phyloP scores from a whole-genome alignment of 2,113 vertebrate genomes.

The Corvus hawaiiensis region DNA sequence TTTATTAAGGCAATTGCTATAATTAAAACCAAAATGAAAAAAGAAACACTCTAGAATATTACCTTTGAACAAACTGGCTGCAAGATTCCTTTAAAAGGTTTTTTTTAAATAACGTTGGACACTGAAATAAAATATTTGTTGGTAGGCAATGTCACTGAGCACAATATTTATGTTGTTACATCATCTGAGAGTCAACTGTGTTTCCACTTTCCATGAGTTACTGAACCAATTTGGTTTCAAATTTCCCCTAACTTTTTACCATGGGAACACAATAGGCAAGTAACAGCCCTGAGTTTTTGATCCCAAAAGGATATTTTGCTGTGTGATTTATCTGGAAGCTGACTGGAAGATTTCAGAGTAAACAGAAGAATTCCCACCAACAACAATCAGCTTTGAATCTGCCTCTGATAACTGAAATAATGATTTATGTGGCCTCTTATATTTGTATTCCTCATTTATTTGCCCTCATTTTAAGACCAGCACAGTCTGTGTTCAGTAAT shows the following conservation, averaged over 20 bases:
- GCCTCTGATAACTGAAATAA: background rate
- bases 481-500: background rate
- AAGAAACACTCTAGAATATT: slow-evolving; percentile 45
- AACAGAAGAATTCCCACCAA: background rate
- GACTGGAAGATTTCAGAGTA: background rate
- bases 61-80: slow-evolving; percentile 19
- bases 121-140: slow-evolving; percentile 19
- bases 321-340: background rate
- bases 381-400: background rate
- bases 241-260: slow-evolving; percentile 12
- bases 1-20: slow-evolving; percentile 72
- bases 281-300: background rate
- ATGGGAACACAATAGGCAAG: background rate
- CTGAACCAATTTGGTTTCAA: slow-evolving; percentile 27
- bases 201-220: slow-evolving; percentile 16
- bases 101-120: background rate
- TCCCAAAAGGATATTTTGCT: background rate
- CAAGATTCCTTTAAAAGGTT: slow-evolving; percentile 2
- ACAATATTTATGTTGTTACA: slow-evolving; percentile 50
- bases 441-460: background rate
- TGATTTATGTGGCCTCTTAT: background rate
- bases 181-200: slow-evolving; percentile 37
- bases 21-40: slow-evolving; percentile 67
- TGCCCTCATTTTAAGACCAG: background rate
- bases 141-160: slow-evolving; percentile 4